Percentiles rank a stretch among this genome's conserved stretches.
These are phyloP conservation scores for Heliconius melpomene DNA, from an alignment of 1,140 invertebrate genomes.

Conservation along the genomic window DNA sequence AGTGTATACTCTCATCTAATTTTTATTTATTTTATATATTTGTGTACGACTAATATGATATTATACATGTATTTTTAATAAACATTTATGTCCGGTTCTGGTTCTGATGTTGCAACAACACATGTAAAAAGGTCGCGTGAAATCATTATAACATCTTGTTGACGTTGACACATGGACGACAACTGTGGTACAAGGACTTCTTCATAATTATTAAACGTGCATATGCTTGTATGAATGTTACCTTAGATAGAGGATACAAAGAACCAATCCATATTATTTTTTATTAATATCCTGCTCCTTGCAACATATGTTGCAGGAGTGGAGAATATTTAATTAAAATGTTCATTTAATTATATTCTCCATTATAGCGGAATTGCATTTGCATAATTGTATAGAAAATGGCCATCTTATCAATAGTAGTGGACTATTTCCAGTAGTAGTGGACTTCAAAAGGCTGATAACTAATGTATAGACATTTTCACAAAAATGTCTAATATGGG, in stretches of 20 bases:
- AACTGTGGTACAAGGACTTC: background rate
- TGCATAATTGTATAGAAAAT: no score
- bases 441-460: no score
- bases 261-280: background rate
- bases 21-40: no score
- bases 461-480: no score
- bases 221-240: background rate
- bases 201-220: background rate
- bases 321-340: background rate
- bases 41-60: background rate
- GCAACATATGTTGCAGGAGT: background rate
- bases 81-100: background rate
- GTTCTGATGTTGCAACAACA: background rate
- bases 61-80: background rate
- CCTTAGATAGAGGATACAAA: background rate
- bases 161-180: background rate
- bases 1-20: no score
- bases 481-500: no score
- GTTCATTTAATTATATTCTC: no score
- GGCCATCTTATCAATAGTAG: no score
- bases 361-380: no score
- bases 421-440: no score
- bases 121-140: background rate
- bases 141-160: background rate
- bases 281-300: no score